A percentile compares a stretch with the other conserved stretches of the same genome.
Conservation (phyloP, 2,888 invertebrate genomes). For the Serripes groenlandicus region DNA sequence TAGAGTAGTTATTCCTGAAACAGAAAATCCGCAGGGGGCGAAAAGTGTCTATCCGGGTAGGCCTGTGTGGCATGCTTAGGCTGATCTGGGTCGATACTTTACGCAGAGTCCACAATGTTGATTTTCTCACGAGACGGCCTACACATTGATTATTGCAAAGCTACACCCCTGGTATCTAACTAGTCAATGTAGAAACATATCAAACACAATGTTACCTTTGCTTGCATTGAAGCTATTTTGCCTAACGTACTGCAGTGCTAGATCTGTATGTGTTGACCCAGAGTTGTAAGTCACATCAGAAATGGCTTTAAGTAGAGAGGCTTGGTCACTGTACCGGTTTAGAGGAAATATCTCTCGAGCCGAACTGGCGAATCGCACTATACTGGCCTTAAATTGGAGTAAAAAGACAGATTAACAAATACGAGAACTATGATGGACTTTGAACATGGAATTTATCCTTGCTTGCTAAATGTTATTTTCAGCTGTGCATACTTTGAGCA, state of each 20-base stretch:
- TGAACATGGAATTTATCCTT: too few relatives aligned
- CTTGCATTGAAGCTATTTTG: conserved; percentile 55
- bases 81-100: not conserved
- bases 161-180: too few relatives aligned
- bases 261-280: conserved; percentile 70
- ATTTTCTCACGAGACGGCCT: not conserved
- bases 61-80: not conserved
- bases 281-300: conserved; percentile 59
- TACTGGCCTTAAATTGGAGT: conserved; percentile 71
- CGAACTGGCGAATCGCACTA: conserved; percentile 66
- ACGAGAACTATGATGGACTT: too few relatives aligned
- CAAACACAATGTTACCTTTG: conserved; percentile 69
- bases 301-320: conserved; percentile 61
- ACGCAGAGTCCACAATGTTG: not conserved
- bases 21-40: too few relatives aligned
- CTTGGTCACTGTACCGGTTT: conserved; percentile 64
- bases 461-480: too few relatives aligned
- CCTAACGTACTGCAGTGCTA: conserved; percentile 65
- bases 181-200: too few relatives aligned
- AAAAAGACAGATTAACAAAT: not conserved
- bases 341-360: conserved; percentile 65
- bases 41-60: too few relatives aligned
- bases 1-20: too few relatives aligned
- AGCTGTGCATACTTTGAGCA: too few relatives aligned
- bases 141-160: too few relatives aligned